Evolutionary conservation across 64 coral and sea anemone genomes (phyloP), one percentile per base, ranked within the genome.

Genomic region (Dendrophyllia cribrosa): DNA sequence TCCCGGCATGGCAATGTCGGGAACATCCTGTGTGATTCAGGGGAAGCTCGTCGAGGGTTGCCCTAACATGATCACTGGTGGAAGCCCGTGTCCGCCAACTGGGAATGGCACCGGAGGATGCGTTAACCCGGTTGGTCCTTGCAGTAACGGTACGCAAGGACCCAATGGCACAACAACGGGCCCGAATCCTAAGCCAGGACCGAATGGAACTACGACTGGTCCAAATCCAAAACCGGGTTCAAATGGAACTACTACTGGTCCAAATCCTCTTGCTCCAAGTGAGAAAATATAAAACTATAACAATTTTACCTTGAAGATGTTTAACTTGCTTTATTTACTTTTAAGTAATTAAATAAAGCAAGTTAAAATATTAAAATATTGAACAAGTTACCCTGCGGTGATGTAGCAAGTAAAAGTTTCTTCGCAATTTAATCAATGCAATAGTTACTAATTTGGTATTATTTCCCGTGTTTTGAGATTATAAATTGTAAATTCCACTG

Each of bases 21-120:
- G 45, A 75, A 50, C 61, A 4, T 20, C 59, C 4, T 84, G 80
- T n/a, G 80, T 84, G 80, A 84, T 84, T 51, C 43, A 84, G 4
- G 80, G 80, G 17, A 84, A 84, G 80, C 45, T 84, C 12, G 46
- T 65, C 0, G 80, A 52, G 45, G 80, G 46, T 68, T 84, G 61
- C 44, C 80, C 80, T 23, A 84, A 84, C 45, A 45, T 66, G 0
- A 82, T 59, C 44, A 51, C 77, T 6, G 11, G 55, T 44, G 53
- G 77, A 14, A 60, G 12, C 77, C 53, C 23, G 6, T 58, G 77
- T 44, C 77, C 52, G 16, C 23, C 25, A 21, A 0, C 60, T 6
- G 62, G 26, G 2, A 82, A 82, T 67, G 43, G 3, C 6, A 68
- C 80, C 3, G 58, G 78, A 63, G 58, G 14, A 24, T 61, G 45